phyloP scores from a whole-genome alignment of 2,113 vertebrate genomes.

The Triplophysa rosa region DNA sequence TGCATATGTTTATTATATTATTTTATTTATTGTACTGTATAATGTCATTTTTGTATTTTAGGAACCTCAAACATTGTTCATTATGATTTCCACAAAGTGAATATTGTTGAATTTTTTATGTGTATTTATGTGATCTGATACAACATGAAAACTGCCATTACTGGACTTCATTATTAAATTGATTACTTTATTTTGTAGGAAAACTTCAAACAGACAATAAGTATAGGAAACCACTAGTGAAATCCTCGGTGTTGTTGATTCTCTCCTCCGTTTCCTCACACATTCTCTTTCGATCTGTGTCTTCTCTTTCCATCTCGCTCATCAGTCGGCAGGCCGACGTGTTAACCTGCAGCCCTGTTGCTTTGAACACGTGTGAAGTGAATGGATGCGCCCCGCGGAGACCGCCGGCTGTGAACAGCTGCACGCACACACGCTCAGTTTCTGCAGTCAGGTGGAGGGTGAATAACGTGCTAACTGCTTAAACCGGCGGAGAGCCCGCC shows the following conservation, averaged over 20 bases:
- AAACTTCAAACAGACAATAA: too few relatives aligned
- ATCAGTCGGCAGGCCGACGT: not conserved
- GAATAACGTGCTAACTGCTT: constrained; percentile 25
- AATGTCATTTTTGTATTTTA: too few relatives aligned
- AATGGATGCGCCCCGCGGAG: constrained; percentile 25
- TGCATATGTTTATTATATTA: too few relatives aligned
- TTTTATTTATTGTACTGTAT: too few relatives aligned
- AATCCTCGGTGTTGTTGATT: not conserved
- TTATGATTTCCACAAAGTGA: too few relatives aligned
- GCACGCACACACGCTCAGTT: not conserved
- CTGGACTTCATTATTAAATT: too few relatives aligned
- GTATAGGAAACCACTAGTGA: too few relatives aligned
- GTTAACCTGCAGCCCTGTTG: constrained; percentile 35
- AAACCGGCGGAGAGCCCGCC: constrained; percentile 19
- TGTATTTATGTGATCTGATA: too few relatives aligned
- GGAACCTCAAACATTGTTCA: too few relatives aligned
- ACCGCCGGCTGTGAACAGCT: constrained; percentile 23
- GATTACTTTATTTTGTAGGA: too few relatives aligned
- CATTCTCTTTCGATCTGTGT: not conserved
- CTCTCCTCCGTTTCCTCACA: not conserved
- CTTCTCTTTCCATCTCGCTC: not conserved
- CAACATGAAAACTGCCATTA: too few relatives aligned
- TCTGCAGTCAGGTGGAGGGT: constrained; percentile 18
- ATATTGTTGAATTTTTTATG: too few relatives aligned
- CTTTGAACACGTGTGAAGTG: constrained; percentile 27